Conservation (phyloP, 2,888 invertebrate genomes). For the Caradrina kadenii region DNA sequence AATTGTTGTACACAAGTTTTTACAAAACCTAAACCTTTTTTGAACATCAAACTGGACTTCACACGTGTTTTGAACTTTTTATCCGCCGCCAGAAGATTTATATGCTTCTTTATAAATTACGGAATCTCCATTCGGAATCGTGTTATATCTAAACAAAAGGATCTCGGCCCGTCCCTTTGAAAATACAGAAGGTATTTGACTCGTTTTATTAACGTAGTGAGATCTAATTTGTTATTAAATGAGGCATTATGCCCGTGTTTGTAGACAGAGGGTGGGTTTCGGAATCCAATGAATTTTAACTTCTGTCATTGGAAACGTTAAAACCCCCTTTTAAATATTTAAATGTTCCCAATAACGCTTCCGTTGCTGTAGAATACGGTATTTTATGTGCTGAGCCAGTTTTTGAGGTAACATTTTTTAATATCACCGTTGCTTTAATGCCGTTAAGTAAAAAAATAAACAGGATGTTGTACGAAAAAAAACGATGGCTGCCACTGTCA, state of each 20-base stretch:
- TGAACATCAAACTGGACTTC: slow-evolving; percentile 57
- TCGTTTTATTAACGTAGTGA: slow-evolving; percentile 77
- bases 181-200: slow-evolving; percentile 54
- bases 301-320: slow-evolving; percentile 79
- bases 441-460: slow-evolving; percentile 57
- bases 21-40: slow-evolving; percentile 54
- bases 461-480: slow-evolving; percentile 59
- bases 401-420: slow-evolving; percentile 52
- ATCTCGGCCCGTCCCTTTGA: slow-evolving; percentile 55
- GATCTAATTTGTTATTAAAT: slow-evolving; percentile 89
- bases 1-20: slow-evolving; percentile 53
- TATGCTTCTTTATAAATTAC: slow-evolving; percentile 63
- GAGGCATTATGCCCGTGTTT: slow-evolving; percentile 84
- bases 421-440: slow-evolving; percentile 38
- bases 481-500: slow-evolving; percentile 2
- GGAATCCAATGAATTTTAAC: slow-evolving; percentile 87
- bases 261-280: slow-evolving; percentile 79
- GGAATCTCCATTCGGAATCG: slow-evolving; percentile 61
- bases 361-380: slow-evolving; percentile 65
- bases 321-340: slow-evolving; percentile 59
- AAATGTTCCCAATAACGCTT: slow-evolving; percentile 67
- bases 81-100: slow-evolving; percentile 59
- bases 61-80: slow-evolving; percentile 63
- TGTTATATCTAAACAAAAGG: slow-evolving; percentile 70
- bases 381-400: slow-evolving; percentile 59